phyloP scores from a whole-genome alignment of 2,113 vertebrate genomes.

The Xiphorhynchus elegans region DNA sequence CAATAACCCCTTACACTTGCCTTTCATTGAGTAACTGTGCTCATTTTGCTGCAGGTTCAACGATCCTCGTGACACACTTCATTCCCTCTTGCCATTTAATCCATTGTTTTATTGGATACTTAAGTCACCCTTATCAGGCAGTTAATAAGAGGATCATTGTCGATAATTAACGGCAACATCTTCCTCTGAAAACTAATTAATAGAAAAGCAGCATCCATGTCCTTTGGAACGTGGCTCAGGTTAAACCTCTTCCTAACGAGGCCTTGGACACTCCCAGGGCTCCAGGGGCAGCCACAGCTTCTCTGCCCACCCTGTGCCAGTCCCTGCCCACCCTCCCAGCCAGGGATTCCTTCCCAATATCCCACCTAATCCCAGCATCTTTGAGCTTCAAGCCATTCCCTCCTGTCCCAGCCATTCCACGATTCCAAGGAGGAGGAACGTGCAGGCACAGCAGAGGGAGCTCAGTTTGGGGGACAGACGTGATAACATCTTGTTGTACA shows the following conservation, averaged over 20 bases:
- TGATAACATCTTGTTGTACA: conserved; percentile 8
- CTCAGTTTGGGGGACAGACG: not conserved
- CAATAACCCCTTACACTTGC: not conserved
- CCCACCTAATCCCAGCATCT: rapidly evolving
- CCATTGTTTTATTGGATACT: not conserved
- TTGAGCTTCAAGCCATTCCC: not conserved
- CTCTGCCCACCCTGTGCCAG: not conserved
- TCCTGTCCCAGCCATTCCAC: rapidly evolving
- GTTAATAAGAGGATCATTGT: not conserved
- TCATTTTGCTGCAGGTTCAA: not conserved
- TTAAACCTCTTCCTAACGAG: not conserved
- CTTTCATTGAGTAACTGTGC: not conserved
- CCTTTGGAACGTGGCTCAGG: not conserved
- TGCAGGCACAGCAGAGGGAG: not conserved
- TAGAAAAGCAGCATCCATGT: not conserved
- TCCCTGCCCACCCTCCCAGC: not conserved
- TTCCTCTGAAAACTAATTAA: not conserved
- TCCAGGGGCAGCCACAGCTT: not conserved
- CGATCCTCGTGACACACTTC: not conserved
- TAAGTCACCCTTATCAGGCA: not conserved
- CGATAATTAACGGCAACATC: not conserved
- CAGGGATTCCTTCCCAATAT: not conserved
- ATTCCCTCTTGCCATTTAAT: not conserved
- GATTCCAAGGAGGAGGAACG: rapidly evolving
- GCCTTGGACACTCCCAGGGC: not conserved